These are phyloP conservation scores for Clarias magur DNA, from an alignment of 2,113 vertebrate genomes.

Conservation along the genomic window DNA sequence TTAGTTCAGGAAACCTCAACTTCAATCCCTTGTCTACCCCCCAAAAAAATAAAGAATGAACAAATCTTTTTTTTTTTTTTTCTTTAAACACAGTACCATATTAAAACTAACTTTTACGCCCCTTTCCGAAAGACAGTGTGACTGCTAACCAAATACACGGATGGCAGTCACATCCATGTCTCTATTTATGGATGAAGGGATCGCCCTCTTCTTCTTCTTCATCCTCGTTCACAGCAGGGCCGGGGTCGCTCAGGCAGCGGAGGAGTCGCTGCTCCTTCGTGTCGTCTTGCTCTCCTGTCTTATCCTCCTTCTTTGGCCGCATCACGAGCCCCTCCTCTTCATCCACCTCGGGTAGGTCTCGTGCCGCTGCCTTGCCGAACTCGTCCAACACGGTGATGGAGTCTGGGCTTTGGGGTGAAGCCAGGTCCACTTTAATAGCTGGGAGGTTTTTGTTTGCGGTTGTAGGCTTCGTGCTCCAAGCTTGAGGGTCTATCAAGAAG, in stretches of 20 bases:
- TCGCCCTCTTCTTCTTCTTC: conserved; percentile 85
- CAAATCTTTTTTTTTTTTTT: neutral
- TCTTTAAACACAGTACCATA: neutral
- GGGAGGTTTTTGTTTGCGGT: conserved; percentile 70
- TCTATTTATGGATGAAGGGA: conserved; percentile 80
- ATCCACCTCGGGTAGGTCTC: conserved; percentile 66
- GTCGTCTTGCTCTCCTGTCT: conserved; percentile 65
- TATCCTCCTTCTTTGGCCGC: conserved; percentile 69
- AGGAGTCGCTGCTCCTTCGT: conserved; percentile 79
- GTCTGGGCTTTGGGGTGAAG: conserved; percentile 88
- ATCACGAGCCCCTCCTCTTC: conserved; percentile 82
- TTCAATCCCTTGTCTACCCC: neutral
- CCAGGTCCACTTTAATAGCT: conserved; percentile 89
- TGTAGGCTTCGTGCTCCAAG: conserved; percentile 78
- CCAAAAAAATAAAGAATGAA: neutral
- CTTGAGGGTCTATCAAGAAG: conserved; percentile 77
- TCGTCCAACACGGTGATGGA: conserved; percentile 81
- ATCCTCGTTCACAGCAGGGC: conserved; percentile 82
- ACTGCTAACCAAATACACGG: neutral
- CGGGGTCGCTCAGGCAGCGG: conserved; percentile 94
- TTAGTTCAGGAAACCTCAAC: neutral
- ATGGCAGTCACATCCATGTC: neutral
- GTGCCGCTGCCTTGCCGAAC: conserved; percentile 60
- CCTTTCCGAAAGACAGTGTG: neutral
- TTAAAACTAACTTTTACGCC: neutral